Base-by-base conservation (phyloP, 2,113 vertebrate genomes). In the Myocastor coypus region DNA sequence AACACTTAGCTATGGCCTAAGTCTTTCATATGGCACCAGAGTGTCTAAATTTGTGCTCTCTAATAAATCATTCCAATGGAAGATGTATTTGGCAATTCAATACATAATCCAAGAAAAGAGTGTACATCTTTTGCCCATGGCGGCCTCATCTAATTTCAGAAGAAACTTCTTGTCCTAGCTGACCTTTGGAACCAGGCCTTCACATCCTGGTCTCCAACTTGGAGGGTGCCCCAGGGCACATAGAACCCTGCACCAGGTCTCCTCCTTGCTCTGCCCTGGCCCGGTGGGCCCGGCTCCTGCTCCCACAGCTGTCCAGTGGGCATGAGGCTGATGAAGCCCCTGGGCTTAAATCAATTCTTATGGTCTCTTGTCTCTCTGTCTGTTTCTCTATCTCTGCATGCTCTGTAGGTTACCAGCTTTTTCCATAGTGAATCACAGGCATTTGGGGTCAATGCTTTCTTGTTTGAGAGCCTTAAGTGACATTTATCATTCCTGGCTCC, bases 1-100 rank as follows among this genome's bases (percentile, higher is more conserved):
- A 98, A 96, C 89, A 95, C 95, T 95, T 94, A 91, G 92, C 96
- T 81, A 96, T 95, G 98, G 96, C 96, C 97, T 81, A 95, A 94
- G 83, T 89, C 90, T 95, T 95, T 93, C 93, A 63, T 22, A 91
- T 63, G 50, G 91, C 16, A 1, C 64, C 69, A 50, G 0, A 1
- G 96, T 85, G 96, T 96, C 94, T 92, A 83, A 66, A 75, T 93
- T 68, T 0, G 4, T 89, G 24, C 9, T 26, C 52, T 88, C 30
- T 52, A 24, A 87, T 22, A 84, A 96, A 91, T 55, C 83, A 52
- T 68, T 91, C 92, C 77, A 80, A 69, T 37, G 10, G 46, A 89
- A 89, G 81, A 92, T 63, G 37, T 55, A 32, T n/a, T 66, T 71
- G 84, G 61, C n/a, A 80, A 59, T 82, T 69, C 22, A 80, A 82